Conservation (phyloP, 2,797 vertebrate species). For the Calcarius lapponicus region DNA sequence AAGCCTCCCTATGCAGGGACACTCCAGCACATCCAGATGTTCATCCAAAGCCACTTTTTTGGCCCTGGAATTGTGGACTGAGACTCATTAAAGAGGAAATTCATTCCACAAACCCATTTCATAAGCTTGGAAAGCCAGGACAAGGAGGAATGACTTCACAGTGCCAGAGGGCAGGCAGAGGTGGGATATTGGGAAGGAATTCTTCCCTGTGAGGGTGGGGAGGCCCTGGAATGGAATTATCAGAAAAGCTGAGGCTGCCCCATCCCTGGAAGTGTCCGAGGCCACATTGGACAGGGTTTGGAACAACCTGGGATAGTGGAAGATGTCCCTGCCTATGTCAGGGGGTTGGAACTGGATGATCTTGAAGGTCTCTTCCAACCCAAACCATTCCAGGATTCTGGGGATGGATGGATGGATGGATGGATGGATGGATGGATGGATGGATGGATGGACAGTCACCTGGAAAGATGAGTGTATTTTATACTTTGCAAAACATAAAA, state of each 20-base stretch:
- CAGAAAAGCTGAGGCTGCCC: neutral
- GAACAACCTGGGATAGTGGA: neutral
- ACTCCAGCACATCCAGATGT: neutral
- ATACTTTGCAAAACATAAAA: neutral
- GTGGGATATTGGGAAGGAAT: neutral
- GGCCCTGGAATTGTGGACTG: neutral
- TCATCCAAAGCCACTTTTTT: neutral
- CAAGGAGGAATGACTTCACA: neutral
- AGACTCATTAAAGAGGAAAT: neutral
- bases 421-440: neutral
- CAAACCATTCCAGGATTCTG: neutral
- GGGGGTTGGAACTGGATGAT: accelerated
- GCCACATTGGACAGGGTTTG: accelerated
- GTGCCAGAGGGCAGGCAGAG: neutral
- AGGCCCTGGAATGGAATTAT: accelerated
- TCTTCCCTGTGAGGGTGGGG: accelerated
- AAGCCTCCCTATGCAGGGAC: neutral
- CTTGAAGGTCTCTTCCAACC: neutral
- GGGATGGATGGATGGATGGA: neutral
- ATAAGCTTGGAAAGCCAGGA: neutral
- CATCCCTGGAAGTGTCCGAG: neutral
- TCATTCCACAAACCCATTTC: neutral
- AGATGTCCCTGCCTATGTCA: no score
- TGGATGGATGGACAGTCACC: no score
- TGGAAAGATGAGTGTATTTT: neutral